Evolutionary conservation across 2,797 vertebrate species (phyloP).

Genomic region (Echiichthys vipera): DNA sequence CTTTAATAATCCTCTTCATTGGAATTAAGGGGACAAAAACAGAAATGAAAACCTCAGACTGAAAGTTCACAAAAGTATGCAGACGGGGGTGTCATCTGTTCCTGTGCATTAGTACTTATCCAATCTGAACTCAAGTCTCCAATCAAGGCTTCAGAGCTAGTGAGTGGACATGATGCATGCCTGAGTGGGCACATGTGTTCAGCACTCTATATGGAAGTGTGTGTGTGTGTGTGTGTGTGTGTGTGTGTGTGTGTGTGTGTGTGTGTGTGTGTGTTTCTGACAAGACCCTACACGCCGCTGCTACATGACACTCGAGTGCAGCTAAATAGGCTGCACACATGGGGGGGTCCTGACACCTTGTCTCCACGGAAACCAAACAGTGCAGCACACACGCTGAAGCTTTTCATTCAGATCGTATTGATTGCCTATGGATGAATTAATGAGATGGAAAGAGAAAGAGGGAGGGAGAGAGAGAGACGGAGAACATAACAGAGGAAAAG

Average conservation of each 20-base stretch:
- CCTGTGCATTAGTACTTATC: too few species aligned
- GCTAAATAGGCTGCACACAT: not conserved
- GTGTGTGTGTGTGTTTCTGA: constrained; percentile 3
- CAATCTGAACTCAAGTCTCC: too few species aligned
- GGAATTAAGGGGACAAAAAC: too few species aligned
- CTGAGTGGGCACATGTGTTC: too few species aligned
- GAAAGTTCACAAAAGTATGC: too few species aligned
- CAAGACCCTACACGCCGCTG: not conserved
- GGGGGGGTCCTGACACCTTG: not conserved
- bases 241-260: not conserved
- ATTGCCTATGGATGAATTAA: not conserved
- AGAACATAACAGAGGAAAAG: not conserved
- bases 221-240: not conserved
- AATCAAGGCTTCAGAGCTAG: too few species aligned
- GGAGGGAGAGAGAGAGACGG: not conserved
- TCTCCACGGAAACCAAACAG: constrained; percentile 26
- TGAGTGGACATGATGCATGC: too few species aligned
- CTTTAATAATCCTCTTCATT: too few species aligned
- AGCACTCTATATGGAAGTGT: too few species aligned
- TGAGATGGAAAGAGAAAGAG: not conserved
- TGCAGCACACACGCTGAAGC: not conserved
- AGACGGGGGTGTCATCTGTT: too few species aligned
- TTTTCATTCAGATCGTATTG: not conserved
- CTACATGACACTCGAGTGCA: constrained; percentile 6
- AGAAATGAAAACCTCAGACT: too few species aligned